phyloP scores from a whole-genome alignment of 1,140 invertebrate genomes.

The Ylistrum balloti region DNA sequence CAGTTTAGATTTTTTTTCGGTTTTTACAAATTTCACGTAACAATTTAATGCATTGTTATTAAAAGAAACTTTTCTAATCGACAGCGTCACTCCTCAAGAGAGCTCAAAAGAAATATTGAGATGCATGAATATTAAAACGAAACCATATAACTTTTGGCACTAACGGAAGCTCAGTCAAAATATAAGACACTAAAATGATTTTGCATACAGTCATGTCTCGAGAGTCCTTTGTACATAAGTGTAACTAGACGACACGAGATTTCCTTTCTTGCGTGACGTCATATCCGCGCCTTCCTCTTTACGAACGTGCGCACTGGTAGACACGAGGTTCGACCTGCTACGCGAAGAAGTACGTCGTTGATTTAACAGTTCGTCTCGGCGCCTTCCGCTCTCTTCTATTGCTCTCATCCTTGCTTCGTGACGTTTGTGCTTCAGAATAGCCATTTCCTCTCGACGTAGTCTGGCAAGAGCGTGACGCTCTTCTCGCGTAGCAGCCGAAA shows the following conservation, averaged over 20 bases:
- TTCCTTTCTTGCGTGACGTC: background rate
- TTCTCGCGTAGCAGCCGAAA: slow-evolving; percentile 7
- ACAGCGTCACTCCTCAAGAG: no score
- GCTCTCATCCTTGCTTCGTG: background rate
- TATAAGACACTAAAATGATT: background rate
- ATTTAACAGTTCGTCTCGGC: background rate
- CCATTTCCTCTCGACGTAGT: background rate
- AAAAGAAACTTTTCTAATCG: no score
- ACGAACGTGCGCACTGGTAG: background rate
- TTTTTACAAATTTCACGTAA: no score
- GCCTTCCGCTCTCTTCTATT: background rate
- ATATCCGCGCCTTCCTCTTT: background rate
- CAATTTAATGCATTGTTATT: no score
- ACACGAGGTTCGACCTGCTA: slow-evolving; percentile 22
- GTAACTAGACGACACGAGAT: background rate
- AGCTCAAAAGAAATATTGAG: no score
- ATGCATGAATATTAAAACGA: no score
- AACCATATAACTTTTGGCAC: no score
- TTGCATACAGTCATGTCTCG: background rate
- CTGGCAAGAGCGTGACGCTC: background rate
- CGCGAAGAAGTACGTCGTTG: background rate
- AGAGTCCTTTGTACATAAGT: slow-evolving; percentile 5
- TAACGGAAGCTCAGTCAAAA: no score
- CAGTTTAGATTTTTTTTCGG: no score
- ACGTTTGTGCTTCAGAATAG: background rate